phyloP scores from a whole-genome alignment of 2,797 vertebrate genomes.

The Myotis vivesi region DNA sequence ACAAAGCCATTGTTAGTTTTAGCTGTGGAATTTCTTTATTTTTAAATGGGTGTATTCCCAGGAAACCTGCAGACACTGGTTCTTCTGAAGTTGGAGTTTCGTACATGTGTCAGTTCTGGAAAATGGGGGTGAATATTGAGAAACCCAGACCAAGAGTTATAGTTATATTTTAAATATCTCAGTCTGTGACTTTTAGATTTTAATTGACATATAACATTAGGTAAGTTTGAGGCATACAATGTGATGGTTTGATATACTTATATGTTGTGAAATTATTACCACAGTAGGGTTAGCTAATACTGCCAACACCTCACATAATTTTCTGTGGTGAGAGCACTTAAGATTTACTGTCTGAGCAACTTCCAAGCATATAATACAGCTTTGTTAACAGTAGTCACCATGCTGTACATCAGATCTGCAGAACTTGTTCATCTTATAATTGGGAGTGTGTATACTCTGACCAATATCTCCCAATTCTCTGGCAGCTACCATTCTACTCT shows the following conservation, averaged over 20 bases:
- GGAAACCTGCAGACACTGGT: not conserved
- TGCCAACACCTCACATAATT: not conserved
- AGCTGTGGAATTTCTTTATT: not conserved
- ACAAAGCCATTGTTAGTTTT: not conserved
- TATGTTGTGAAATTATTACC: rapidly evolving
- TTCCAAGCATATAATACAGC: rapidly evolving
- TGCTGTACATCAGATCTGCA: rapidly evolving
- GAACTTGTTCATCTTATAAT: not conserved
- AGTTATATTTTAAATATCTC: not conserved
- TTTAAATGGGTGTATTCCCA: not conserved
- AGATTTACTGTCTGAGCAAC: rapidly evolving
- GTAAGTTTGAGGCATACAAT: not conserved
- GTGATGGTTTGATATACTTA: not conserved
- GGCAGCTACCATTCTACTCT: not conserved
- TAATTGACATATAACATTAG: rapidly evolving
- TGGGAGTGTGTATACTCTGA: not conserved
- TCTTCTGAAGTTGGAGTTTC: not conserved
- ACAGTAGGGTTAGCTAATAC: not conserved
- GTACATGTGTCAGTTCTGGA: not conserved
- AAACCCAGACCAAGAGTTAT: not conserved
- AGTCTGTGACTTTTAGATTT: not conserved
- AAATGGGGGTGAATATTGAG: not conserved
- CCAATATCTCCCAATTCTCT: rapidly evolving
- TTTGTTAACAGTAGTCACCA: rapidly evolving
- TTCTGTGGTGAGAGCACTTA: too few species aligned